phyloP scores from a whole-genome alignment of 2,113 vertebrate species.

The cattle (Bos taurus) region ARS-UCD2.0 NC_037349.1:44467501-44468000 shows the following conservation, averaged over 20 bases:
- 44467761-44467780: not conserved
- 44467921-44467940: not conserved
- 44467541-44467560: too few species aligned
- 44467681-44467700: not conserved
- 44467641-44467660: too few species aligned
- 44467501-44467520: too few species aligned
- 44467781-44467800: not conserved
- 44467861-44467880: not conserved
- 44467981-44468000: not conserved
- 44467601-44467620: too few species aligned
- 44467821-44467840: not conserved
- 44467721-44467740: not conserved
- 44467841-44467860: not conserved
- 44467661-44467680: too few species aligned
- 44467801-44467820: not conserved
- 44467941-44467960: not conserved
- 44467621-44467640: too few species aligned
- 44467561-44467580: too few species aligned
- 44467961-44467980: not conserved
- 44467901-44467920: not conserved
- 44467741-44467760: not conserved
- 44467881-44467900: not conserved
- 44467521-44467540: too few species aligned
- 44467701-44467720: not conserved
- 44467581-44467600: too few species aligned